These are phyloP conservation scores for Gyrodactylus salaris DNA, from an alignment of 1,140 invertebrate genomes.

Conservation along the genomic window DNA sequence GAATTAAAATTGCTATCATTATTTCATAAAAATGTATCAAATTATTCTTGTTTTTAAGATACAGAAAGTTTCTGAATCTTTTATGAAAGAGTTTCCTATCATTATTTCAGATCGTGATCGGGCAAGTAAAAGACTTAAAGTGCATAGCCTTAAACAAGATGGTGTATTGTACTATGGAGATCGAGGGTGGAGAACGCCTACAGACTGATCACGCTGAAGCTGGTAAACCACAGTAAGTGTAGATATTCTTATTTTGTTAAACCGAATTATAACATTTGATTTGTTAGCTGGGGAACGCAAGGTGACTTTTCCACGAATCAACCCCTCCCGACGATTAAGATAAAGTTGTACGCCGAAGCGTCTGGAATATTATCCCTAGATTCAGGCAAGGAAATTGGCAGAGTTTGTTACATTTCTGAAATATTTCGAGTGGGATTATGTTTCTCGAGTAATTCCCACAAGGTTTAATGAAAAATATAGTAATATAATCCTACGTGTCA, in stretches of 20 bases:
- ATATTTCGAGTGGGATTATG: too few species aligned
- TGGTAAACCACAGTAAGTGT: constrained; percentile 61
- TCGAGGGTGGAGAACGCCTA: constrained; percentile 68
- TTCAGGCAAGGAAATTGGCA: constrained; percentile 67
- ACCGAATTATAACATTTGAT: constrained; percentile 2
- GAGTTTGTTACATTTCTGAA: too few species aligned
- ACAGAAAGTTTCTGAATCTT: constrained; percentile 4
- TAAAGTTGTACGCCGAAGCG: constrained; percentile 76
- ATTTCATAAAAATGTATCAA: too few species aligned
- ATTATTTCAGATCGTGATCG: constrained; percentile 46
- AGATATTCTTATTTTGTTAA: not conserved
- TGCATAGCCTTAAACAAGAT: constrained; percentile 74
- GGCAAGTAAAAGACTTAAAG: constrained; percentile 91
- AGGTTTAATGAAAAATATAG: too few species aligned
- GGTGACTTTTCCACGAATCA: constrained; percentile 92
- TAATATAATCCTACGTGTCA: too few species aligned
- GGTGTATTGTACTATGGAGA: constrained; percentile 99
- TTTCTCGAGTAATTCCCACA: too few species aligned
- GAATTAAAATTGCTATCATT: too few species aligned
- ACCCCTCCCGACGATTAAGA: constrained; percentile 72
- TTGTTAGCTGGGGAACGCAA: constrained; percentile 27
- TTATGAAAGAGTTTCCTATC: not conserved
- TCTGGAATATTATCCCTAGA: constrained; percentile 79
- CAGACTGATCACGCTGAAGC: constrained; percentile 97
- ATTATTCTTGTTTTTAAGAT: too few species aligned